Percentiles rank a stretch among this genome's conserved stretches.
Conservation (phyloP, 2,113 vertebrate species). For the Hymenochirus boettgeri region DNA sequence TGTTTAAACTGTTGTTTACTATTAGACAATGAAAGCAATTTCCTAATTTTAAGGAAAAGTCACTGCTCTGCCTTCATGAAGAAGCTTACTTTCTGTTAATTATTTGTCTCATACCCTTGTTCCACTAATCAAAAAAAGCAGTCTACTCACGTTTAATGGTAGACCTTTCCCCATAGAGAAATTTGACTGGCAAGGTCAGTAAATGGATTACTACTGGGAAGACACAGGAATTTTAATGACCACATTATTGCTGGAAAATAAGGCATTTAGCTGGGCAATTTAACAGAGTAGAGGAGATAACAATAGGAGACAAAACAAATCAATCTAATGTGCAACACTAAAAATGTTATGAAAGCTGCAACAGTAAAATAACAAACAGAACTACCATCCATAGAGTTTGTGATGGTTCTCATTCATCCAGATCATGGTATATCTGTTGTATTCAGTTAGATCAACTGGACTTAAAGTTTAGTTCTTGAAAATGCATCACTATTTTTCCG, state of each 20-base stretch:
- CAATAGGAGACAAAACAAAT: not conserved
- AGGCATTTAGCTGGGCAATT: conserved; percentile 1
- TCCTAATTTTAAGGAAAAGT: too few species aligned
- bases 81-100: not conserved
- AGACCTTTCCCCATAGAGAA: not conserved
- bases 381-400: too few species aligned
- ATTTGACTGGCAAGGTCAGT: conserved; percentile 1
- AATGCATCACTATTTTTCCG: too few species aligned
- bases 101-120: not conserved
- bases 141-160: not conserved
- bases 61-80: not conserved
- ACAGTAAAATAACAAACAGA: too few species aligned
- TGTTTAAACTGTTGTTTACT: too few species aligned
- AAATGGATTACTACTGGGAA: not conserved
- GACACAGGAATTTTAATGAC: not conserved
- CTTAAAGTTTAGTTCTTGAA: too few species aligned
- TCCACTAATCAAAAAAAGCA: not conserved
- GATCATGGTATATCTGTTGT: too few species aligned
- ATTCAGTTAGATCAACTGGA: too few species aligned
- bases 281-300: not conserved
- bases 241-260: not conserved
- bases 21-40: too few species aligned
- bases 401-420: too few species aligned
- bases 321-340: not conserved
- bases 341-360: not conserved